phyloP scores from a whole-genome alignment of 2,113 vertebrate species.

The Argyrosomus japonicus region DNA sequence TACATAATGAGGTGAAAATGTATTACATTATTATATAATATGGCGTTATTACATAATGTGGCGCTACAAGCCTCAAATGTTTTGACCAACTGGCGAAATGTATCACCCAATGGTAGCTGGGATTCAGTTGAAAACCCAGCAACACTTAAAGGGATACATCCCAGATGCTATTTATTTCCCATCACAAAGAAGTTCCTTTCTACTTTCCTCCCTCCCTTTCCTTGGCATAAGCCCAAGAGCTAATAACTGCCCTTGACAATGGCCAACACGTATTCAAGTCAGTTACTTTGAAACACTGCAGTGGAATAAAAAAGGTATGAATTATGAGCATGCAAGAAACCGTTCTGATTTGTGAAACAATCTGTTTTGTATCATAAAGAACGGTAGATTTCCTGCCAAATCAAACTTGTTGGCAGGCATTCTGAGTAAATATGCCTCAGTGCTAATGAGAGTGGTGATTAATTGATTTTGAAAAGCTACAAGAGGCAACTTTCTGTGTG shows the following conservation, averaged over 20 bases:
- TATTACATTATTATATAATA: too few species aligned
- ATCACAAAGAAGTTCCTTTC: constrained; percentile 2
- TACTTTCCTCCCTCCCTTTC: neutral
- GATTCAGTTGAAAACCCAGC: neutral
- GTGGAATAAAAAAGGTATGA: constrained; percentile 4
- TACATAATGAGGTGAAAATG: too few species aligned
- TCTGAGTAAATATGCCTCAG: constrained; percentile 13
- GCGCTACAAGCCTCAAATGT: too few species aligned
- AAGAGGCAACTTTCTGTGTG: constrained; percentile 6
- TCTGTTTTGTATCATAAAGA: constrained; percentile 31
- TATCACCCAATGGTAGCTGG: neutral
- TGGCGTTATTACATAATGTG: too few species aligned
- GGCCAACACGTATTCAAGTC: constrained; percentile 6
- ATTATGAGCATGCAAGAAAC: neutral
- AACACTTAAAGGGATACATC: neutral
- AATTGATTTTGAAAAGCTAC: constrained; percentile 33
- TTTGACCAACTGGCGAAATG: too few species aligned
- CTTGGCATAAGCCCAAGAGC: neutral
- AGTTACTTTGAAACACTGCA: constrained; percentile 5
- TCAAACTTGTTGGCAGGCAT: constrained; percentile 10
- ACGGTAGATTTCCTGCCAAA: constrained; percentile 18
- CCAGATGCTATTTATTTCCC: neutral
- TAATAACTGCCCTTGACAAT: constrained; percentile 13
- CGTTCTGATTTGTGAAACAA: neutral
- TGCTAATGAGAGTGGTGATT: constrained; percentile 30